Conservation (phyloP, 2,113 vertebrate species). For the Rhagologus leucostigma region DNA sequence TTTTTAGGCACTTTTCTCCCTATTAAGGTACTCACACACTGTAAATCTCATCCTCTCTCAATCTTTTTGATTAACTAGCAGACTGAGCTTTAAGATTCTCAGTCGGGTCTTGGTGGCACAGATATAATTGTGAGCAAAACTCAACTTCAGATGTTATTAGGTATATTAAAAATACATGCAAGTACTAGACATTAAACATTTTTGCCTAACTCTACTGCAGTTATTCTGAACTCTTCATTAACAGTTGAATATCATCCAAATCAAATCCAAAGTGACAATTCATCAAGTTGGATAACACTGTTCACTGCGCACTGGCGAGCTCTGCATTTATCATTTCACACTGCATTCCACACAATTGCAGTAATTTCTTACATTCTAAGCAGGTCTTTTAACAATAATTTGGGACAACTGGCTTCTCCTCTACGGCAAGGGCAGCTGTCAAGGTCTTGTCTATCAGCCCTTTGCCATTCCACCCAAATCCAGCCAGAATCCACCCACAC, state of each 20-base stretch:
- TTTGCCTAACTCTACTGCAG: constrained; percentile 16
- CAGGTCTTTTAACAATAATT: background rate
- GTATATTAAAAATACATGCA: constrained; percentile 59
- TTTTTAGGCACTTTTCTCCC: constrained; percentile 11
- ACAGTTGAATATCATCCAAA: background rate
- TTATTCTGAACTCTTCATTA: constrained; percentile 32
- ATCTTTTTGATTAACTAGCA: constrained; percentile 43
- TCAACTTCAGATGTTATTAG: constrained; percentile 57
- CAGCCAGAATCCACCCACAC: background rate
- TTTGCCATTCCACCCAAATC: background rate
- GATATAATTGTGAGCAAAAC: constrained; percentile 62
- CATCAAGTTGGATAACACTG: background rate
- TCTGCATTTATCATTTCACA: background rate
- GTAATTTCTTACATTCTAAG: background rate
- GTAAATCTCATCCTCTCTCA: background rate
- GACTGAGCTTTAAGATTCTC: constrained; percentile 19
- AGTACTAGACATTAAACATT: constrained; percentile 51
- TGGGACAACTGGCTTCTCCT: background rate
- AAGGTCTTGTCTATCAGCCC: background rate
- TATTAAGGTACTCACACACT: background rate
- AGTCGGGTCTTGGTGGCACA: constrained; percentile 30
- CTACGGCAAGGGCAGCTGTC: background rate
- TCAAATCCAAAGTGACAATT: constrained; percentile 57
- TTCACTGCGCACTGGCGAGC: background rate
- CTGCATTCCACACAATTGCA: background rate